Evolutionary conservation across 2,888 invertebrate species (phyloP), one percentile per base, ranked within the genome.

Genomic region (Suillia variegata): DNA sequence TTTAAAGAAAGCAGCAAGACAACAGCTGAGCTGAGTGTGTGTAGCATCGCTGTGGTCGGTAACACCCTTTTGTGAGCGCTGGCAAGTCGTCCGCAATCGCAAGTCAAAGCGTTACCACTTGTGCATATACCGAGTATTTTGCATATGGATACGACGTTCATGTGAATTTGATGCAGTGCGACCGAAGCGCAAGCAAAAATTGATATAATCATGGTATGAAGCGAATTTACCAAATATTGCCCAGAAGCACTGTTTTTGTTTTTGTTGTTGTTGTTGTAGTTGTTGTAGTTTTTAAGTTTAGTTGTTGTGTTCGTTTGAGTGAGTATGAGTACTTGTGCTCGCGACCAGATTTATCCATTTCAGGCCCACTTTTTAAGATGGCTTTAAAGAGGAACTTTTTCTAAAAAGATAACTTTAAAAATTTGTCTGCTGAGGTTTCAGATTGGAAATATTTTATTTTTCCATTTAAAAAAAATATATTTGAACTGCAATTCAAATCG

Each of bases 241-340:
- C 64, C 64, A 62, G 64, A 58, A 64, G 64, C n/a, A n/a, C 64
- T 54, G 42, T 58, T 56, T 61, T 57, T 26, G 52, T 17, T 57
- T 42, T 38, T 45, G 20, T 21, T 51, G 18, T 45, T 33, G 26
- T 4, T 51, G 42, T 24, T 42, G 42, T 42, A 50, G 57, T 24
- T 57, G 52, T 47, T 57, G 57, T 47, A 33, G 15, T n/a, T 20
- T 33, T 48, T 2, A 2, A 13, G n/a, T 1, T 15, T 48, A 18
- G 21, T 17, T 42, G 24, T 56, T 33, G n/a, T 34, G 13, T 33
- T 52, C 18, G 12, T n/a, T 22, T n/a, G n/a, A n/a, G n/a, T n/a
- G n/a, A n/a, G n/a, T n/a, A n/a, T n/a, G n/a, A n/a, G n/a, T n/a
- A n/a, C n/a, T n/a, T n/a, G n/a, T n/a, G n/a, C n/a, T n/a, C n/a